Percentiles rank a stretch among this genome's conserved stretches.
phyloP scores from a whole-genome alignment of 2,113 vertebrate species.

The Piprites chloris region DNA sequence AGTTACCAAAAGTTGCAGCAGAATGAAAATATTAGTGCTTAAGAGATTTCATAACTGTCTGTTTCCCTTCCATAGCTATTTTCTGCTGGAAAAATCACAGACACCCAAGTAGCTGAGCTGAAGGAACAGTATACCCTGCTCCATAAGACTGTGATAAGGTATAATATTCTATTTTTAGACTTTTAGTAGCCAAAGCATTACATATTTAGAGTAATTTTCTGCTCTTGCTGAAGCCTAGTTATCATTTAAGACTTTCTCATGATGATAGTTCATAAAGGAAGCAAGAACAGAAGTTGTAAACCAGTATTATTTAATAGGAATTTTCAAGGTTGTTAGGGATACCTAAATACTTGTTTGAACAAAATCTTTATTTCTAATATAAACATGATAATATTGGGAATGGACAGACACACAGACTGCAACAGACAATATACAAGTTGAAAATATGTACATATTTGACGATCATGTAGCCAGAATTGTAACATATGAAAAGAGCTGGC shows the following conservation, averaged over 20 bases:
- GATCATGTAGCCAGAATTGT: not conserved
- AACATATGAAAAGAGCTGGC: not conserved
- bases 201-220: not conserved
- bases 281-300: not conserved
- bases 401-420: not conserved
- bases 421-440: not conserved
- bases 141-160: slow-evolving; percentile 83
- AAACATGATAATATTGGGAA: not conserved
- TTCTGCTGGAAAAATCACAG: slow-evolving; percentile 79
- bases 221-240: not conserved
- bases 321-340: not conserved
- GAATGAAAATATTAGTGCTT: not conserved
- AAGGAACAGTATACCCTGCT: slow-evolving; percentile 80
- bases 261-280: not conserved
- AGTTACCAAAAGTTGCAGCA: not conserved
- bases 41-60: not conserved
- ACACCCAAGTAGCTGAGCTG: slow-evolving; percentile 75
- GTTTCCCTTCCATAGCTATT: slow-evolving; percentile 76
- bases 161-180: not conserved
- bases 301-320: not conserved
- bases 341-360: not conserved
- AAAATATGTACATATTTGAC: not conserved
- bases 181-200: not conserved
- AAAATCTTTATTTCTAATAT: not conserved
- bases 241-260: not conserved